Base-by-base conservation (phyloP, 2,888 invertebrate genomes). In the Lithophane semibrunnea region DNA sequence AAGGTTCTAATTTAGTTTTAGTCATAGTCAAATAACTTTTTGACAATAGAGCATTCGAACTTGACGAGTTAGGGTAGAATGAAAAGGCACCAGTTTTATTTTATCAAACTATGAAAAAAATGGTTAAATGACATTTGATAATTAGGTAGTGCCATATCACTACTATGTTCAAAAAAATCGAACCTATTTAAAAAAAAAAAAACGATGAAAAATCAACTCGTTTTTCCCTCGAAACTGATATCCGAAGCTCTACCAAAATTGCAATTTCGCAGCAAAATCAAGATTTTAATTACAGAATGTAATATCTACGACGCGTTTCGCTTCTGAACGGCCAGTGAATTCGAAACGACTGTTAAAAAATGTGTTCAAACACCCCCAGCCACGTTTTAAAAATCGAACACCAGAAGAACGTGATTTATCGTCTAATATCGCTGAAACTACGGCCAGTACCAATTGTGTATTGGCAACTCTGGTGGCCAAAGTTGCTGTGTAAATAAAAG, bases 381-480 rank as follows among this genome's bases (percentile, higher is more conserved):
- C 69, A 70, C 77, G 73, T 72, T 82, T 85, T 75, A 70, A 82
- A 84, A 84, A 86, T 82, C 74, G 83, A 86, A 86, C 69, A 75
- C 72, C 29, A 61, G 64, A 77, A 67, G 21, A 77, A 67, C 83
- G 69, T 78, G 86, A 84, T 84, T 78, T 84, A 84, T 86, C 54
- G 74, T 58, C 69, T 82, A 86, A 86, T 86, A 86, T 66, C 74
- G 83, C 44, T 86, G 86, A 75, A 83, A 83, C 74, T 82, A 83
- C 66, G 66, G 65, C 56, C 72, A 65, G 77, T 69, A 60, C 12
- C 69, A 75, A 80, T 70, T 81, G 49, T 73, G 54, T 70, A 71
- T 75, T 61, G 76, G 73, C 21, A 82, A 82, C 68, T 77, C 54
- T 73, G 65, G 71, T 58, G 24, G 63, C 72, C 72, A 74, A 72